Evolutionary conservation across 2,888 invertebrate genomes (phyloP).

Genomic region (Ophion slaviceki): DNA sequence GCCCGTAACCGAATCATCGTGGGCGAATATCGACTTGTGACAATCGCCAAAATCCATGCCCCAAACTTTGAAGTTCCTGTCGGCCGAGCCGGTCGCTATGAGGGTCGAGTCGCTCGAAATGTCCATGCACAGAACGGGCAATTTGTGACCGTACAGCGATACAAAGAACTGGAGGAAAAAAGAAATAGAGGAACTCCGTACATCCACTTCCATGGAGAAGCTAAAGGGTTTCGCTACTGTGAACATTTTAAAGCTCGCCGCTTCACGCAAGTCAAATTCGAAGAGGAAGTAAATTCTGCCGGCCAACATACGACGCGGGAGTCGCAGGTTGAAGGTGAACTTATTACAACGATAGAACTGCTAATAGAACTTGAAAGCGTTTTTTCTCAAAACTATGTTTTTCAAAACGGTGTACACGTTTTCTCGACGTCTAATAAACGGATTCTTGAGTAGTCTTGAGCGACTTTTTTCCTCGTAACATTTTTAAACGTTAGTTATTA

Average conservation of each 20-base stretch:
- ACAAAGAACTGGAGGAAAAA: constrained; percentile 89
- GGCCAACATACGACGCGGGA: too few relatives aligned
- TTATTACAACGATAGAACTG: too few relatives aligned
- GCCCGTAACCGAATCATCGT: constrained; percentile 96
- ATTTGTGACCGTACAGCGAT: constrained; percentile 97
- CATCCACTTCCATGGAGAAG: background rate
- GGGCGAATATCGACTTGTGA: constrained; percentile 97
- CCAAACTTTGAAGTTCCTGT: constrained; percentile 98
- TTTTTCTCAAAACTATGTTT: too few relatives aligned
- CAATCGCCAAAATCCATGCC: constrained; percentile 99
- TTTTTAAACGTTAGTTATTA: background rate
- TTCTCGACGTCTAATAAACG: too few relatives aligned
- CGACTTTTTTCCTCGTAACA: background rate
- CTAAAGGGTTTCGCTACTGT: too few relatives aligned
- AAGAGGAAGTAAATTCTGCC: too few relatives aligned
- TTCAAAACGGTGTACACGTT: too few relatives aligned
- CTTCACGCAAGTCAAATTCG: too few relatives aligned
- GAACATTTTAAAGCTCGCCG: too few relatives aligned
- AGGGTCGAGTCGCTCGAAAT: constrained; percentile 94
- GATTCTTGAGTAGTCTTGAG: too few relatives aligned
- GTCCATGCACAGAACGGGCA: constrained; percentile 97
- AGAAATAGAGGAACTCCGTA: constrained; percentile 22
- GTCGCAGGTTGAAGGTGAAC: too few relatives aligned
- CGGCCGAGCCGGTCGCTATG: constrained; percentile 97
- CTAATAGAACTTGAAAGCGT: too few relatives aligned